These are phyloP conservation scores for Drosophila rhopaloa DNA, from an alignment of 1,140 invertebrate genomes.

Conservation along the genomic window DNA sequence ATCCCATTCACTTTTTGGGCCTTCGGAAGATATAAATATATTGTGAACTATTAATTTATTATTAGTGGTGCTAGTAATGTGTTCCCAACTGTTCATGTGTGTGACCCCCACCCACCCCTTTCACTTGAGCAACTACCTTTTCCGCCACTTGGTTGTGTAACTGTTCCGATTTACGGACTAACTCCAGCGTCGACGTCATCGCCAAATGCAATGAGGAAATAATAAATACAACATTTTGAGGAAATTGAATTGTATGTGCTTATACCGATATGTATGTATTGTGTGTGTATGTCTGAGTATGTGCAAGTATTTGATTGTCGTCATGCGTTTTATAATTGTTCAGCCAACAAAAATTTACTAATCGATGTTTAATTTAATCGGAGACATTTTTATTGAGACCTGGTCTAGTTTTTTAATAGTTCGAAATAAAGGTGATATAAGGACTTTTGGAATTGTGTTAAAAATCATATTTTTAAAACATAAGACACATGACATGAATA, in stretches of 20 bases:
- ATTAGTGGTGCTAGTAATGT: neutral
- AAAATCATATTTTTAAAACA: no score
- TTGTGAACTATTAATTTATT: neutral
- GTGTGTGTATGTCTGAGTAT: constrained; percentile 5
- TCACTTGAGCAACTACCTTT: neutral
- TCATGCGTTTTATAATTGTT: constrained; percentile 26
- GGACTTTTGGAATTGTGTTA: no score
- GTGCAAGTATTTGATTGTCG: constrained; percentile 37
- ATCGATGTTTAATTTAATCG: neutral
- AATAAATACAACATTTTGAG: constrained; percentile 83
- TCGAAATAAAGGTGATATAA: no score
- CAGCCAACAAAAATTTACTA: constrained; percentile 47
- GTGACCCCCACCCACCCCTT: neutral
- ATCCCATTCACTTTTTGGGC: no score
- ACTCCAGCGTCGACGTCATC: constrained; percentile 52
- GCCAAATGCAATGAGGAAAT: constrained; percentile 79
- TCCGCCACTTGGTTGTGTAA: constrained; percentile 45
- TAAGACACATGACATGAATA: no score
- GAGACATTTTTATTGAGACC: no score
- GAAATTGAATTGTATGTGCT: constrained; percentile 82
- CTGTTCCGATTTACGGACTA: constrained; percentile 79
- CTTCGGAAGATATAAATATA: no score
- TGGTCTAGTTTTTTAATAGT: no score
- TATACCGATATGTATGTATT: constrained; percentile 36
- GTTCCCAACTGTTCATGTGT: constrained; percentile 20